Percentiles rank a stretch among this genome's conserved stretches.
Evolutionary conservation across 2,113 vertebrate species (phyloP).

Genomic region (Campylomormyrus tamandua): DNA sequence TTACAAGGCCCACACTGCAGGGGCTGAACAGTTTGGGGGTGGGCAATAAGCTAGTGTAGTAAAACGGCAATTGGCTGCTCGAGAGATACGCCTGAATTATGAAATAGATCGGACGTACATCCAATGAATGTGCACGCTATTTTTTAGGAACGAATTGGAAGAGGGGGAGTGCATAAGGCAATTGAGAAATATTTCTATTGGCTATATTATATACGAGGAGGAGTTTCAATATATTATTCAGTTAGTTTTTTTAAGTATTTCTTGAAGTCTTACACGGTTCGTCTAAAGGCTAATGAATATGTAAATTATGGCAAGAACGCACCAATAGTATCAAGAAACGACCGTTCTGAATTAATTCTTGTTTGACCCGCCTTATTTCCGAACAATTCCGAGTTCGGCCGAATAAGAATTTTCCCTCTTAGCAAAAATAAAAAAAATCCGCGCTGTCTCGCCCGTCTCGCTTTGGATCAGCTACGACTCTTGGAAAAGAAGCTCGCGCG

Average conservation of each 20-base stretch:
- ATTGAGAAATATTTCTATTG: conserved; percentile 36
- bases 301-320: not conserved
- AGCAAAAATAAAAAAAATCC: conserved; percentile 72
- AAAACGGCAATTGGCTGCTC: conserved; percentile 54
- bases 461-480: conserved; percentile 64
- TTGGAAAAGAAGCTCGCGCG: conserved; percentile 65
- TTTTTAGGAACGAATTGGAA: conserved; percentile 40
- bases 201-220: conserved; percentile 30
- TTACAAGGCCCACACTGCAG: conserved; percentile 42
- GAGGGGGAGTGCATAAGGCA: conserved; percentile 33
- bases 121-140: conserved; percentile 45
- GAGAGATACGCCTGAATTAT: conserved; percentile 47
- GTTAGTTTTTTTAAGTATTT: conserved; percentile 40
- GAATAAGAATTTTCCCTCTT: conserved; percentile 59
- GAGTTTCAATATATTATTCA: not conserved
- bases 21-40: conserved; percentile 47
- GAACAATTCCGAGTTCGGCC: conserved; percentile 57
- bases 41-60: conserved; percentile 44
- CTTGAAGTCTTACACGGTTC: conserved; percentile 30
- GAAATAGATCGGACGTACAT: conserved; percentile 30
- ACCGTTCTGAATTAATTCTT: conserved; percentile 38
- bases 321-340: conserved; percentile 44
- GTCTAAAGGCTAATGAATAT: conserved; percentile 45
- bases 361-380: conserved; percentile 56
- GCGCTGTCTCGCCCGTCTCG: conserved; percentile 59